Evolutionary conservation across 2,797 vertebrate species (phyloP), one percentile per base, ranked within the genome.

Genomic region (Pseudochaenichthys georgianus): DNA sequence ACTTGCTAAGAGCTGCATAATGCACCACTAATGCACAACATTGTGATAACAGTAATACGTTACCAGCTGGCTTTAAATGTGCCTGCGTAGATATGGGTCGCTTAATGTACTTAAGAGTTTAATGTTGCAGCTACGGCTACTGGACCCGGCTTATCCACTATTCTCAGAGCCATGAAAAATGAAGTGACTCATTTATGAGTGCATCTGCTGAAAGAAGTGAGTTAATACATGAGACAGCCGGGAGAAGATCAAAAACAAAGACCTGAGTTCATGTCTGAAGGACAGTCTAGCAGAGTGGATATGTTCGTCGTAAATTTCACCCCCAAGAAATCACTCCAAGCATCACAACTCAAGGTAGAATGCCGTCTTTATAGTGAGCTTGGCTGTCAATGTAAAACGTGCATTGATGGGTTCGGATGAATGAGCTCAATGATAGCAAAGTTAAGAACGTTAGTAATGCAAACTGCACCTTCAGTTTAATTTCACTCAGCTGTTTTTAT

Each of bases 151-250:
- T 82, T 83, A 71, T 83, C 78, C 81, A 75, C 55, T 62, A 65
- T 51, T 17, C 59, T 78, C 81, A 54, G 78, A 78, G 60, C 63
- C 61, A 63, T 73, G 61, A 85, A 77, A 86, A 75, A 87, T 75
- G 65, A 86, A 72, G 78, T 67, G 81, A 85, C 64, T 87, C 88
- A 87, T 90, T 73, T 76, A 64, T 81, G 78, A 87, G 73, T 59
- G 77, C 79, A 64, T 89, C 80, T 69, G 75, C 82, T 83, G 83
- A 89, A 85, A 90, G 86, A 87, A 76, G 66, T 46, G 85, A 85
- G 80, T 87, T 92, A 94, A 94, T 94, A 92, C 88, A 92, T 70
- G 78, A 85, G 77, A 81, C 80, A 67, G 84, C 65, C 21, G 23
- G 64, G 51, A 76, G 80, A 63, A 63, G 88, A 90, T 88, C 80